These are phyloP conservation scores for Icerya purchasi DNA, from an alignment of 2,888 invertebrate genomes.

Conservation along the genomic window DNA sequence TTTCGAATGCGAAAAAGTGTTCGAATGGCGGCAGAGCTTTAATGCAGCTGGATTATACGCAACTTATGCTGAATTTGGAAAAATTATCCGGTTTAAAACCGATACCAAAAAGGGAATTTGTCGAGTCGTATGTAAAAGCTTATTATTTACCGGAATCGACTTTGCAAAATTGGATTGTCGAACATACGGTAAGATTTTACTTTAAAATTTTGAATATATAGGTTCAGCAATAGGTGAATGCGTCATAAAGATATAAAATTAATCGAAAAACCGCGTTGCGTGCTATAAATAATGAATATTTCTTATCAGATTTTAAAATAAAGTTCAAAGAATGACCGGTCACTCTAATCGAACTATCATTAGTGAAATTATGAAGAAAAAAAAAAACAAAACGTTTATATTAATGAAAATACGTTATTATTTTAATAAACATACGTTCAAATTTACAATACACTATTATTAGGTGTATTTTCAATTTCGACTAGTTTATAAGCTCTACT, in stretches of 20 bases:
- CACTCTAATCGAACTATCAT: no score
- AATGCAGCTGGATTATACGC: conserved; percentile 95
- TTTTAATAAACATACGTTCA: no score
- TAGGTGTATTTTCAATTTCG: no score
- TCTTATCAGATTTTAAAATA: conserved; percentile 14
- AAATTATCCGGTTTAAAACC: conserved; percentile 63
- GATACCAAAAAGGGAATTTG: conserved; percentile 68
- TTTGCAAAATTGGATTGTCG: conserved; percentile 70
- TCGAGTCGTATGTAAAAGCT: conserved; percentile 88
- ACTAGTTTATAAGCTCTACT: no score
- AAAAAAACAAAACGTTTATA: no score
- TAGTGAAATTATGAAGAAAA: no score
- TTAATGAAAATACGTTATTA: no score
- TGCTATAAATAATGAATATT: background rate
- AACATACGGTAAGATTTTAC: conserved; percentile 38
- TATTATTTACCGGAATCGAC: conserved; percentile 78
- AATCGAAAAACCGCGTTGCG: no score
- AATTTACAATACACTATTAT: no score
- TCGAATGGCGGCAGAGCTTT: conserved; percentile 86
- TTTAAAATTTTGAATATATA: no score
- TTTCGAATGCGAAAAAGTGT: conserved; percentile 77
- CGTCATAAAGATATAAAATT: no score
- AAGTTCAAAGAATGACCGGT: background rate
- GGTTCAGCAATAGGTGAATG: no score
- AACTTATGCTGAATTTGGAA: conserved; percentile 75